Conservation (phyloP, 2,113 vertebrate genomes). For the Alosa alosa region DNA sequence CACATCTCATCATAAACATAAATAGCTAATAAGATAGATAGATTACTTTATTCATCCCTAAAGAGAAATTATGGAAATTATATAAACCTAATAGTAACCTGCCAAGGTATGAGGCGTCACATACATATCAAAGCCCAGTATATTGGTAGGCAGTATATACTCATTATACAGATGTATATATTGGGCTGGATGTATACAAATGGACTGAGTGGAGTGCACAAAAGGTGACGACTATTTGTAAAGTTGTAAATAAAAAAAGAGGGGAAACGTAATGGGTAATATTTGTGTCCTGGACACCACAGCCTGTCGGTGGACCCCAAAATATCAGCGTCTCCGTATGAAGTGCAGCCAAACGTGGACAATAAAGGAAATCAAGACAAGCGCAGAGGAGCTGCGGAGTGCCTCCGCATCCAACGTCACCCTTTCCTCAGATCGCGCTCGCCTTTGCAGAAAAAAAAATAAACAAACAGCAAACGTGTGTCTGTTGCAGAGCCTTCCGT, state of each 20-base stretch:
- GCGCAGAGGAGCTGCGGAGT: not conserved
- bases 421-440: constrained; percentile 13
- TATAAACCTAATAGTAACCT: not conserved
- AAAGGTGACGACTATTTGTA: not conserved
- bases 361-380: constrained; percentile 21
- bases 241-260: not conserved
- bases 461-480: constrained; percentile 42
- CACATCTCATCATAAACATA: too few relatives aligned
- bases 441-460: constrained; percentile 30
- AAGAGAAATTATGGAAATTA: too few relatives aligned
- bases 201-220: not conserved
- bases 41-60: too few relatives aligned
- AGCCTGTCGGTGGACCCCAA: not conserved
- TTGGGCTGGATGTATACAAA: not conserved
- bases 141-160: not conserved
- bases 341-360: constrained; percentile 12
- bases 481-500: constrained; percentile 58
- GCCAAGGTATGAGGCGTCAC: not conserved
- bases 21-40: too few relatives aligned
- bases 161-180: not conserved
- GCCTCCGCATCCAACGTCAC: constrained; percentile 5
- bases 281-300: not conserved
- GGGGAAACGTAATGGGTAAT: not conserved
- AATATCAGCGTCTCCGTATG: constrained; percentile 7
- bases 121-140: not conserved